phyloP scores from a whole-genome alignment of 2,797 vertebrate genomes.

The Paramormyrops hopkinsi region DNA sequence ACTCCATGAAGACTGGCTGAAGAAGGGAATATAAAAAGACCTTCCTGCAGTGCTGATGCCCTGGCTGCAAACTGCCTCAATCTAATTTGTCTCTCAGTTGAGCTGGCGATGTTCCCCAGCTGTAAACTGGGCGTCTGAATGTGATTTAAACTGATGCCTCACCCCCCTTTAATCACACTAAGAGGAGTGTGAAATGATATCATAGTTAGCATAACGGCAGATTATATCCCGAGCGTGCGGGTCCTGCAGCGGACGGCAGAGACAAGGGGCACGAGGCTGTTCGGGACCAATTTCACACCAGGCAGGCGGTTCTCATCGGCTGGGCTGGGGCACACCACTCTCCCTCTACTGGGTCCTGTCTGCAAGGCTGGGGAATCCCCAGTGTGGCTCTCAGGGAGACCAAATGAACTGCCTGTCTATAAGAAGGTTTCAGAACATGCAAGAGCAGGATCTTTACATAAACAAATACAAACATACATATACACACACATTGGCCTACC shows the following conservation, averaged over 20 bases:
- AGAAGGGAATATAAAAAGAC: neutral
- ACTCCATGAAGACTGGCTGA: neutral
- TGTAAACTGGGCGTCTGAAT: neutral
- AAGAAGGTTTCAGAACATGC: neutral
- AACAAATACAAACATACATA: neutral
- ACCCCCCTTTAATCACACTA: neutral
- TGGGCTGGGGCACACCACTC: neutral
- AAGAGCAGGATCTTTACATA: neutral
- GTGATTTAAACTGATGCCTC: neutral
- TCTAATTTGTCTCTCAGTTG: neutral
- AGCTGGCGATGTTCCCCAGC: neutral
- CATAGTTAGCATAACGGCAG: neutral
- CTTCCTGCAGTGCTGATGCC: neutral
- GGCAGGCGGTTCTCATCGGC: neutral
- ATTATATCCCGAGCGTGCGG: neutral
- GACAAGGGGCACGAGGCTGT: neutral
- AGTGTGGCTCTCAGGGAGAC: neutral
- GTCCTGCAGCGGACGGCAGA: neutral
- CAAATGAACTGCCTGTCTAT: neutral
- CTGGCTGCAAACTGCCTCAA: neutral
- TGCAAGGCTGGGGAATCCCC: neutral
- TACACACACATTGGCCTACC: neutral
- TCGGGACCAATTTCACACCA: neutral
- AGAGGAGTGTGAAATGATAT: neutral
- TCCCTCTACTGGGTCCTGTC: neutral